Evolutionary conservation across 2,888 invertebrate species (phyloP).

Genomic region (Petrophora chlorosata): DNA sequence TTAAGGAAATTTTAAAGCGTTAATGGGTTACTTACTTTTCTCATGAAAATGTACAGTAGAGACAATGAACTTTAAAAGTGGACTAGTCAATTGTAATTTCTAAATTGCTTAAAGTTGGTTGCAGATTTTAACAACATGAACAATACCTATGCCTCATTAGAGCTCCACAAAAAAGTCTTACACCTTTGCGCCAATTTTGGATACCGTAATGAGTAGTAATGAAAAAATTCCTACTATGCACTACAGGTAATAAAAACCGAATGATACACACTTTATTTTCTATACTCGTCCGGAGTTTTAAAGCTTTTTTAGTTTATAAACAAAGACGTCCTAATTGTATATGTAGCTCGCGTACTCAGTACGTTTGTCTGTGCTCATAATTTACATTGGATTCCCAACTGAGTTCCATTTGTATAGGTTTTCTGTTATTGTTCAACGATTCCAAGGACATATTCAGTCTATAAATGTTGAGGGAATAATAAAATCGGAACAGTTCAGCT

Average conservation of each 20-base stretch:
- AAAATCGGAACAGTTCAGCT: slow-evolving; percentile 58
- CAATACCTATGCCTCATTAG: too few species aligned
- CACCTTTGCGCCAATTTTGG: slow-evolving; percentile 2
- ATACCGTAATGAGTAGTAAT: slow-evolving; percentile 7
- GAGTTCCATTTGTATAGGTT: slow-evolving; percentile 64
- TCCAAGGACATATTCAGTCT: slow-evolving; percentile 68
- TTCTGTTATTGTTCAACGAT: slow-evolving; percentile 68
- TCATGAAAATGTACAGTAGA: too few species aligned
- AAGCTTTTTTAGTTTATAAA: slow-evolving; percentile 56
- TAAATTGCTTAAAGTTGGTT: too few species aligned
- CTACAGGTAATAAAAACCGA: slow-evolving; percentile 48
- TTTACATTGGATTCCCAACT: slow-evolving; percentile 73
- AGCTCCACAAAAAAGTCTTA: background rate
- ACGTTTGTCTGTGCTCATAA: slow-evolving; percentile 70
- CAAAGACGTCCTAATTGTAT: slow-evolving; percentile 72
- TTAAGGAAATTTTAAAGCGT: too few species aligned
- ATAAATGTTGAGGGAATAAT: slow-evolving; percentile 67
- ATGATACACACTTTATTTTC: slow-evolving; percentile 31
- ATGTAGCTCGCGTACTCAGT: slow-evolving; percentile 66
- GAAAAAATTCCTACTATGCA: slow-evolving; percentile 34
- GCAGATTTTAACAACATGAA: too few species aligned
- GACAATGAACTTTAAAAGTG: too few species aligned
- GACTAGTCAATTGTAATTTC: too few species aligned
- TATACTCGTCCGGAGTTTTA: slow-evolving; percentile 44
- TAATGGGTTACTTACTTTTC: too few species aligned